These are phyloP conservation scores for Campoletis sonorensis DNA, from an alignment of 1,140 invertebrate species.

Conservation along the genomic window DNA sequence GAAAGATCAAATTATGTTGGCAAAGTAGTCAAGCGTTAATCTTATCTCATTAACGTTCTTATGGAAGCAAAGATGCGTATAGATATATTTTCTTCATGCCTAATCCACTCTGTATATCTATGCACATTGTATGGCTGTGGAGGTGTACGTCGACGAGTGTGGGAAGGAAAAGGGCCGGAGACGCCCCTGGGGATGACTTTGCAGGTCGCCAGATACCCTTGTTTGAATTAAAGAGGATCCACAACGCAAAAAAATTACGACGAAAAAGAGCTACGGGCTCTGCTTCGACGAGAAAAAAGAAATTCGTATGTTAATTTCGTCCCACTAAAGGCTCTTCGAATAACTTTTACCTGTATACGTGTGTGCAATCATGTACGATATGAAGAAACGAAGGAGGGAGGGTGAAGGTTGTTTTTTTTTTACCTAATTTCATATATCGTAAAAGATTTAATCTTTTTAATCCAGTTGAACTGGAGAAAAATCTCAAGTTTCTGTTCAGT, in stretches of 20 bases:
- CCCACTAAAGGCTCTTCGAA: not conserved
- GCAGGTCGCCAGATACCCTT: not conserved
- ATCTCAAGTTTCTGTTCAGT: not conserved
- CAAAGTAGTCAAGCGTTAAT: slow-evolving; percentile 4
- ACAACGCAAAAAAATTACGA: not conserved
- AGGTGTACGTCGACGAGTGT: not conserved
- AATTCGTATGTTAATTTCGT: not conserved
- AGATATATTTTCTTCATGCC: too few relatives aligned
- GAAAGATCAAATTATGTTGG: not conserved
- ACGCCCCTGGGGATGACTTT: not conserved
- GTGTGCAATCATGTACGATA: not conserved
- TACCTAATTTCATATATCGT: not conserved
- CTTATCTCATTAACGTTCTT: not conserved
- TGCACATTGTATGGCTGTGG: not conserved
- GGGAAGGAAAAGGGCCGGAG: not conserved
- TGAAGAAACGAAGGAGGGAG: not conserved
- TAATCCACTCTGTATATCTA: too few relatives aligned
- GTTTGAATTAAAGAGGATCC: slow-evolving; percentile 9
- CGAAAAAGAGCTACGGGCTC: not conserved
- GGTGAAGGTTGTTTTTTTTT: not conserved
- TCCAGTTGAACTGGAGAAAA: too few relatives aligned
- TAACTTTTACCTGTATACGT: slow-evolving; percentile 1
- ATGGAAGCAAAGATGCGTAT: too few relatives aligned
- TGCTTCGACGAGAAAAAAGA: not conserved
- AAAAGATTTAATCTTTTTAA: too few relatives aligned